A percentile compares a stretch with the other conserved stretches of the same genome.
phyloP scores from a whole-genome alignment of 2,113 vertebrate species.

The Gasterosteus nipponicus region DNA sequence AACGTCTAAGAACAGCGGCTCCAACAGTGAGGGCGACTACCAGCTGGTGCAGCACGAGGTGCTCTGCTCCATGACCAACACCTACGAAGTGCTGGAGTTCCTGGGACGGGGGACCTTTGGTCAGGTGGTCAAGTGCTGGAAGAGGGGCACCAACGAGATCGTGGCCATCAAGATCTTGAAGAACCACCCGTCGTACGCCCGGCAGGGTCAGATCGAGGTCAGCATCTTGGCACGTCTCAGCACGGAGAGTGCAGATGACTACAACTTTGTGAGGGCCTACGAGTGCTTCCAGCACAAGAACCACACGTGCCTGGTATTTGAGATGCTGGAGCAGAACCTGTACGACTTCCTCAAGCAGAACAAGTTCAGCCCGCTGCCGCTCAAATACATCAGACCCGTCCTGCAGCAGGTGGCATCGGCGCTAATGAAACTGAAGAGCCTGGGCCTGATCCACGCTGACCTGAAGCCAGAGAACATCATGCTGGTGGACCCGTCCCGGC shows the following conservation, averaged over 20 bases:
- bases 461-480: conserved; percentile 99
- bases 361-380: conserved; percentile 98
- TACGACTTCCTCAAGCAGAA: conserved; percentile 99
- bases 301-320: conserved; percentile 99
- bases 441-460: conserved; percentile 97
- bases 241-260: conserved; percentile 97
- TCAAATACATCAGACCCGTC: conserved; percentile 96
- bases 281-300: conserved; percentile 99
- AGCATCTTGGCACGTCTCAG: conserved; percentile 98
- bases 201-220: conserved; percentile 83
- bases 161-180: conserved; percentile 99
- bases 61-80: conserved; percentile 99
- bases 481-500: conserved; percentile 96
- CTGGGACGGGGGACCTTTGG: conserved; percentile 96
- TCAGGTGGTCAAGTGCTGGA: conserved; percentile 99
- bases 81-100: conserved; percentile 97
- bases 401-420: conserved; percentile 97
- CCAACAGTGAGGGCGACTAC: conserved; percentile 97
- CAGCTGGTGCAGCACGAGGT: conserved; percentile 98
- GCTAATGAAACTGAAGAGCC: conserved; percentile 97
- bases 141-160: conserved; percentile 97
- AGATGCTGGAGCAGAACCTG: conserved; percentile 99
- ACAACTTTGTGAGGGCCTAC: conserved; percentile 97
- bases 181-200: conserved; percentile 93
- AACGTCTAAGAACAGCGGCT: conserved; percentile 97